Base-by-base conservation (phyloP, 2,113 vertebrate genomes). In the Mastomys coucha region DNA sequence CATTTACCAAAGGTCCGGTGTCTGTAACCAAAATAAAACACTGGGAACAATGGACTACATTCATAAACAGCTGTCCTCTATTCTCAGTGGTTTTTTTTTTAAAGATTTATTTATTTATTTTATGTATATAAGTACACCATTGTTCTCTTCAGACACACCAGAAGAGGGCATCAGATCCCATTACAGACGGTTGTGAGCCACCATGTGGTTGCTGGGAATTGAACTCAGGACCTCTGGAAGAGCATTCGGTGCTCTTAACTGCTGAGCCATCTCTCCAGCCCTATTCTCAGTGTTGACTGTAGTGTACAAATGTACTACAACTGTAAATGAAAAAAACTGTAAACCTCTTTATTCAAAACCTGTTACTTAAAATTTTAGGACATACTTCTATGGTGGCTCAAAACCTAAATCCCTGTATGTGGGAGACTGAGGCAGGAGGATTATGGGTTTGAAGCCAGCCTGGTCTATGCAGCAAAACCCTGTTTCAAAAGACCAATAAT, bases 231-330 rank as follows among this genome's bases (percentile, higher is more conserved):
- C 5, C 45, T 45, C 45, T 45, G 45, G 45, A 45, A 45, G 45
- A 45, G 45, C 45, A 45, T 4, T 45, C 45, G 5, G 45, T 45
- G 45, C 45, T 45, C 45, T 45, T 45, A 45, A 45, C 45, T 45
- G 45, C 45, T 45, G 45, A 45, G 45, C 45, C 45, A 45, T 45
- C 45, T 45, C 45, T 45, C 45, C 45, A 45, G 45, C 45, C 45
- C 45, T 67, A 31, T 67, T 31, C 65, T 67, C 11, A 31, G 65
- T 69, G 67, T 69, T 69, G 12, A 17, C 33, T 69, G 14, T 36
- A 16, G 67, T 80, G 97, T 96, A 97, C 51, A 97, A 96, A 88
- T 96, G 92, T 95, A 92, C n/a, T 96, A 88, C 97, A 93, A 69
- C 39, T 93, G 91, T 92, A 53, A 95, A 95, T 96, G 88, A 93